Conservation (phyloP, 2,888 invertebrate species). For the Melanostoma mellinum region DNA sequence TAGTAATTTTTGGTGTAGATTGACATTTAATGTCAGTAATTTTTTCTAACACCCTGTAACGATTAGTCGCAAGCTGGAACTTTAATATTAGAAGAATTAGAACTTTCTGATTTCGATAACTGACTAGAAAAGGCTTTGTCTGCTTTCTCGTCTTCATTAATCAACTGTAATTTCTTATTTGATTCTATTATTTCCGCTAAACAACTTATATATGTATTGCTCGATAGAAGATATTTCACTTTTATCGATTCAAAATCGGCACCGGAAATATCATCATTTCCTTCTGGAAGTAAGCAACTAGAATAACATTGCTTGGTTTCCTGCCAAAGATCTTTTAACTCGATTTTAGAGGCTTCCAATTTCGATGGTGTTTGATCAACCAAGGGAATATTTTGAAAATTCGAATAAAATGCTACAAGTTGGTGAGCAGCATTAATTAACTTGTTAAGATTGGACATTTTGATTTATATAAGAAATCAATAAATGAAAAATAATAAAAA, state of each 20-base stretch:
- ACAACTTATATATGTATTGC: neutral
- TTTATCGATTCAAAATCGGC: neutral
- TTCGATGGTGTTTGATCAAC: neutral
- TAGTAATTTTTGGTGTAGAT: neutral
- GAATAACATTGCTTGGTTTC: slow-evolving; percentile 2
- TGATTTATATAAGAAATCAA: neutral
- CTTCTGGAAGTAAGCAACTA: neutral
- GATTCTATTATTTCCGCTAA: neutral
- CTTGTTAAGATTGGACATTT: neutral
- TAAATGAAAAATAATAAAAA: no score
- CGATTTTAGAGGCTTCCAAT: slow-evolving; percentile 4
- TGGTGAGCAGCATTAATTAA: neutral
- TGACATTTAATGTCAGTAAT: slow-evolving; percentile 3
- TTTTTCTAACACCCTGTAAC: slow-evolving; percentile 3
- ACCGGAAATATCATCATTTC: neutral
- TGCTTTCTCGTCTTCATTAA: neutral
- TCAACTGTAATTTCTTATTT: neutral
- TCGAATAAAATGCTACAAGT: neutral
- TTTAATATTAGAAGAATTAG: no score
- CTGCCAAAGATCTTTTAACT: neutral
- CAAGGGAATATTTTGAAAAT: neutral
- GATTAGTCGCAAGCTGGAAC: neutral
- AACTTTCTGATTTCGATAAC: no score
- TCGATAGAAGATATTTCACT: neutral
- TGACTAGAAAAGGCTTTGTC: no score